A percentile compares a stretch with the other conserved stretches of the same genome.
phyloP scores from a whole-genome alignment of 2,797 vertebrate genomes.

The Leptoclinus maculatus region DNA sequence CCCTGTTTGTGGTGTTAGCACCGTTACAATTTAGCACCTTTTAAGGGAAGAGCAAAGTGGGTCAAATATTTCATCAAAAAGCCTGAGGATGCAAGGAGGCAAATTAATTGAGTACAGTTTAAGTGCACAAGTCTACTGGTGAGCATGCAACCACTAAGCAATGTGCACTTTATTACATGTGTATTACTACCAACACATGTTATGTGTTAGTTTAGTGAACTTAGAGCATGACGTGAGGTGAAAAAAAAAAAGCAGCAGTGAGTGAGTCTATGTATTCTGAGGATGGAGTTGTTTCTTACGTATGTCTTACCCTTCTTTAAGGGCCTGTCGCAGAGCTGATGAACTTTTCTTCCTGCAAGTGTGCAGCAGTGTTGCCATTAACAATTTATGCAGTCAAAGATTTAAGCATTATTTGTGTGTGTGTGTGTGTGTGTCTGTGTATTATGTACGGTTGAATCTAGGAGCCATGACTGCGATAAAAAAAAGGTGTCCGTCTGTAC shows the following conservation, averaged over 20 bases:
- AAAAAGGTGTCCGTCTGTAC: conserved; percentile 1
- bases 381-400: conserved; percentile 14
- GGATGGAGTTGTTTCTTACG: conserved; percentile 55
- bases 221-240: conserved; percentile 35
- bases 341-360: conserved; percentile 69
- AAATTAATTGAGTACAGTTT: conserved; percentile 36
- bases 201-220: conserved; percentile 57
- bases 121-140: conserved; percentile 26
- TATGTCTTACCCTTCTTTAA: conserved; percentile 78
- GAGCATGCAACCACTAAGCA: conserved; percentile 37
- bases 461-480: not conserved
- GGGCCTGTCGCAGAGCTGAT: conserved; percentile 64
- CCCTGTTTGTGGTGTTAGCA: not conserved
- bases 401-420: conserved; percentile 14
- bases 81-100: conserved; percentile 27
- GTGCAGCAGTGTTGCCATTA: conserved; percentile 57
- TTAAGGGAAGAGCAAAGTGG: not conserved
- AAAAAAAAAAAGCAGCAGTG: conserved; percentile 37
- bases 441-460: not conserved
- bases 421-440: not conserved
- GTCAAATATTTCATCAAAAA: conserved; percentile 18
- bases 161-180: conserved; percentile 9
- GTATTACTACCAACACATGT: conserved; percentile 36
- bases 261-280: conserved; percentile 47
- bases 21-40: not conserved